Evolutionary conservation across 2,888 invertebrate species (phyloP), one percentile per base, ranked within the genome.

Genomic region (Patella depressa): DNA sequence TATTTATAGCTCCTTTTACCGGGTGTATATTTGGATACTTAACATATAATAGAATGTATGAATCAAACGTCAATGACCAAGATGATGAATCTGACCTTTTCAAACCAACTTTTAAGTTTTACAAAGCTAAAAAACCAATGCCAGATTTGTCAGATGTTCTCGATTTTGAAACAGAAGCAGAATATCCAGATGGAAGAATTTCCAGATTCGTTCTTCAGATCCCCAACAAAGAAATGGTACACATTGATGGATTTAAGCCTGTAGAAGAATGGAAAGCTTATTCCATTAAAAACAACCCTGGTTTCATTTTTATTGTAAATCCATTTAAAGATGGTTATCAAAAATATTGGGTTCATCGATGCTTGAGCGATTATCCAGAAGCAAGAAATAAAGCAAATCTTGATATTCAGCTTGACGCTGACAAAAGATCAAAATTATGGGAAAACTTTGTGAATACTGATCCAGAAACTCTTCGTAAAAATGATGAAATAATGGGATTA

Each of bases 291-390:
- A 69, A 79, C 59, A 83, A 82, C 76, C 87, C 86, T 76, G 87
- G 97, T n/a, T 93, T 98, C 74, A 91, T 96, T 84, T 94, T 96
- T 75, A 95, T 98, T 79, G 93, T 93, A 85, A 97, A 97, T 92
- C 97, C 97, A 19, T 98, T 98, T 90, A 95, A 95, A 53, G 83
- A 92, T 11, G 88, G 93, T 45, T 96, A 96, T 0, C 96, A 97
- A 91, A 93, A 95, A 77, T 95, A 95, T 90, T 98, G 97, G 97
- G 94, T 96, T 34, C 92, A 94, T 75, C 94, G 94, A 90, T 96
- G 96, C 89, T 91, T 98, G 71, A 93, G 94, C 86, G 94, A 95
- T 84, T 97, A 96, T 90, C 94, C 97, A 0, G 93, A 91, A 73
- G 94, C 94, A 83, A 96, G 96, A 3, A 92, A 92, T 81, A 84